A percentile compares a stretch with the other conserved stretches of the same genome.
These are phyloP conservation scores for Lagorchestes hirsutus DNA, from an alignment of 2,797 vertebrate genomes.

Conservation along the genomic window DNA sequence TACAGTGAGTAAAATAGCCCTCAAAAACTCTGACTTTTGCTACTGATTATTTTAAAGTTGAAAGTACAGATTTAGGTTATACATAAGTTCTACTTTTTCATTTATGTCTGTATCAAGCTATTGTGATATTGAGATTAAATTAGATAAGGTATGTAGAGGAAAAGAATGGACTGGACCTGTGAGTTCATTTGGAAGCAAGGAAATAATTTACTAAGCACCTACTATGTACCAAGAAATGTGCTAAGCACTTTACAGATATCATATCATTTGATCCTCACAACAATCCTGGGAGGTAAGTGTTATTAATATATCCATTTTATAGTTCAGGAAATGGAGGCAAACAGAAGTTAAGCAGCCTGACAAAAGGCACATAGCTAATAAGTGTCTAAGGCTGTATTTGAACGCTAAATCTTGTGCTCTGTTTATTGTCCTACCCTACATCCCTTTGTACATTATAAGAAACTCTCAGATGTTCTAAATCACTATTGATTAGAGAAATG, in stretches of 20 bases:
- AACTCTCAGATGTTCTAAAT: neutral
- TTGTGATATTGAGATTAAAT: neutral
- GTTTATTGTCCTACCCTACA: neutral
- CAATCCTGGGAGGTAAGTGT: neutral
- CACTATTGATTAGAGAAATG: neutral
- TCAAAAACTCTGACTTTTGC: neutral
- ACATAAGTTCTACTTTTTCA: neutral
- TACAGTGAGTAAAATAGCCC: neutral
- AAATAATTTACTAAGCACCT: neutral
- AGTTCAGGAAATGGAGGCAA: neutral
- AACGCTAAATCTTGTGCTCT: neutral
- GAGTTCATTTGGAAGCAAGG: neutral
- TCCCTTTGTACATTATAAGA: neutral
- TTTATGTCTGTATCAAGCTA: neutral
- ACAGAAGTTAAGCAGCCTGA: neutral
- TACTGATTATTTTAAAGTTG: neutral
- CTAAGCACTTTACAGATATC: neutral
- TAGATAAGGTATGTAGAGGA: neutral
- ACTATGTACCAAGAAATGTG: neutral
- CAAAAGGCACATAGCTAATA: neutral
- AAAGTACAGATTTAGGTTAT: neutral
- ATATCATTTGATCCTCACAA: neutral
- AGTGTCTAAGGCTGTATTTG: neutral
- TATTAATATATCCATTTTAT: neutral
- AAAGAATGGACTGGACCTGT: neutral